phyloP scores from a whole-genome alignment of 1,140 invertebrate genomes.

The Neodiprion pinetum region DNA sequence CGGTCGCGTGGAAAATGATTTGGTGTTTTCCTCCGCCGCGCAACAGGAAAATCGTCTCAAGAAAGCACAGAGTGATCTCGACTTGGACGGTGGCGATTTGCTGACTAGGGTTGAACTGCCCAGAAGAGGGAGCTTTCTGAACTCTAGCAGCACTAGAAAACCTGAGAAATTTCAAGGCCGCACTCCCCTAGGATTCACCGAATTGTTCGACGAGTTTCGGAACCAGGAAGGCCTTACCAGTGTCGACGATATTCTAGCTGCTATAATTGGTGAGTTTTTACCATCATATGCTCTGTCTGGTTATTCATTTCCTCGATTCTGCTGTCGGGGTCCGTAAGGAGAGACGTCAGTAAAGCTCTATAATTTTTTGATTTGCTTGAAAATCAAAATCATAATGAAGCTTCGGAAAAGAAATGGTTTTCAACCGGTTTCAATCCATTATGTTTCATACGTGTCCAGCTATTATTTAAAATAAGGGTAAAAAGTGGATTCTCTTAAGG shows the following conservation, averaged over 20 bases:
- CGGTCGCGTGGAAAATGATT: conserved; percentile 49
- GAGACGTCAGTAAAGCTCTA: too few species aligned
- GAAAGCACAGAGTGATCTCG: conserved; percentile 62
- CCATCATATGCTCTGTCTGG: not conserved
- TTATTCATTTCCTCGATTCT: too few species aligned
- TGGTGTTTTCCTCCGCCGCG: conserved; percentile 39
- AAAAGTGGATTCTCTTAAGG: too few species aligned
- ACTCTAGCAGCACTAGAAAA: conserved; percentile 66
- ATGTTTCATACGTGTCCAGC: too few species aligned
- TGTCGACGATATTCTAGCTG: conserved; percentile 85
- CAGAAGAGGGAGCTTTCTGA: conserved; percentile 81
- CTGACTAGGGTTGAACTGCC: conserved; percentile 85
- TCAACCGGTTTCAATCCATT: too few species aligned
- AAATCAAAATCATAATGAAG: too few species aligned
- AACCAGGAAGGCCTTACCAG: conserved; percentile 85
- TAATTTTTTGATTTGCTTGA: too few species aligned
- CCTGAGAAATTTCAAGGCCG: conserved; percentile 60
- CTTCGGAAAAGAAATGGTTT: too few species aligned
- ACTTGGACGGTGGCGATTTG: conserved; percentile 72
- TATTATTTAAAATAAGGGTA: too few species aligned
- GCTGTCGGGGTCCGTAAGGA: too few species aligned
- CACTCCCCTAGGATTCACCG: conserved; percentile 81
- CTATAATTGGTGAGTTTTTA: conserved; percentile 70
- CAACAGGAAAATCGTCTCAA: conserved; percentile 63
- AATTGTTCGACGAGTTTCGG: conserved; percentile 83